Evolutionary conservation across 2,888 invertebrate species (phyloP).

Genomic region (Phoenoteleia sp.): DNA sequence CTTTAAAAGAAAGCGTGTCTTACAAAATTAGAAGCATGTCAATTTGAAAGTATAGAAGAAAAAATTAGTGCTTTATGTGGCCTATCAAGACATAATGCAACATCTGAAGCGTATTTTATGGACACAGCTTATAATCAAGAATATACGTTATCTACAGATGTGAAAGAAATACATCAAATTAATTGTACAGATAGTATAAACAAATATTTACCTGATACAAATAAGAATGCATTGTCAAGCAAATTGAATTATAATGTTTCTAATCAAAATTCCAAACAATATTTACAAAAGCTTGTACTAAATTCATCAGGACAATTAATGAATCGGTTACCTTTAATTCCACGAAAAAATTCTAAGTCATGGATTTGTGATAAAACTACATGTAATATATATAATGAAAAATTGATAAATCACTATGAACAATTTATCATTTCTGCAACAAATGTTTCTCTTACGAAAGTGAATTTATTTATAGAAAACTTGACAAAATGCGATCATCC

Average conservation of each 20-base stretch:
- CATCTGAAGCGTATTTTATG: background rate
- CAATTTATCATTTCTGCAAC: background rate
- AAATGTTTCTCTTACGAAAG: background rate
- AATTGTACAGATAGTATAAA: background rate
- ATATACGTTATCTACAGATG: background rate
- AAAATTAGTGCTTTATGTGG: background rate
- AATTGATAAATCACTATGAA: background rate
- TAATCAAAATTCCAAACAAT: background rate
- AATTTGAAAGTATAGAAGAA: background rate
- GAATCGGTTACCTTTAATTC: background rate
- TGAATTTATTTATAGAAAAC: background rate
- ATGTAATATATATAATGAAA: background rate
- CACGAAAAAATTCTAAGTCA: background rate
- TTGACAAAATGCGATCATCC: background rate
- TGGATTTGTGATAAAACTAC: background rate
- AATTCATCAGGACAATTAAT: background rate
- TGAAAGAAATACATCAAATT: background rate
- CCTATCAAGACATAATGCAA: background rate
- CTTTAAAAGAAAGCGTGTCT: conserved; percentile 5
- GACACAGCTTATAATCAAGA: background rate
- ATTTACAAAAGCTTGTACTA: background rate
- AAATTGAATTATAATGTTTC: background rate
- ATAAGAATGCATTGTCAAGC: background rate
- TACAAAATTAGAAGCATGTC: background rate
- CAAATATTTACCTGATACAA: background rate